Evolutionary conservation across 1,140 invertebrate species (phyloP).

Genomic region (Drosophila tsacasi): DNA sequence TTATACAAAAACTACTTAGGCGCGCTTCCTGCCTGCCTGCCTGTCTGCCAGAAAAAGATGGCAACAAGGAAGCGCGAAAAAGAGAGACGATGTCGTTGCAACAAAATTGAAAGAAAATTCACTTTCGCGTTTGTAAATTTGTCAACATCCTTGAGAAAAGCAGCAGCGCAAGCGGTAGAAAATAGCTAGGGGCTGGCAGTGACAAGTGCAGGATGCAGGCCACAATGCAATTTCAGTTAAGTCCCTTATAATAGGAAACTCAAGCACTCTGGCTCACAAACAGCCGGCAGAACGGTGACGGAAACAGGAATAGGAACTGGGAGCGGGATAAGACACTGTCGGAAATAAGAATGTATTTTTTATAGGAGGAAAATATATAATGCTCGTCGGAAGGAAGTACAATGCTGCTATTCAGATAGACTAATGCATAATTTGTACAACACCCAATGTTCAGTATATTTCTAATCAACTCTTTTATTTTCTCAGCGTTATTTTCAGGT

Average conservation of each 20-base stretch:
- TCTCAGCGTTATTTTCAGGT: too few species aligned
- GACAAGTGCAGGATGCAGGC: conserved; percentile 60
- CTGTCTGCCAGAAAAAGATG: conserved; percentile 32
- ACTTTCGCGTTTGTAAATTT: conserved; percentile 83
- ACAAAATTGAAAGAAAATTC: conserved; percentile 83
- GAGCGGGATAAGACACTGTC: conserved; percentile 7
- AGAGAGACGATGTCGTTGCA: conserved; percentile 35
- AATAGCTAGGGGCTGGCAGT: conserved; percentile 53
- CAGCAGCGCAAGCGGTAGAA: conserved; percentile 38
- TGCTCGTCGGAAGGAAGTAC: not conserved
- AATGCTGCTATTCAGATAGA: not conserved
- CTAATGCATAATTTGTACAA: too few species aligned
- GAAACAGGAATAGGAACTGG: conserved; percentile 3
- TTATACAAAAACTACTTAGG: conserved; percentile 84
- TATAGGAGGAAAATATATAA: not conserved
- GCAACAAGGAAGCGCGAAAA: conserved; percentile 11
- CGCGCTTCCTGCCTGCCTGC: conserved; percentile 66
- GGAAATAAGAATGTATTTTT: not conserved
- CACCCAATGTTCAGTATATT: too few species aligned
- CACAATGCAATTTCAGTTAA: conserved; percentile 63
- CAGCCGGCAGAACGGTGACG: conserved; percentile 31
- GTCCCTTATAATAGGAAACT: conserved; percentile 58
- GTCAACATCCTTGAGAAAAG: conserved; percentile 83
- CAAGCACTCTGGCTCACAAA: conserved; percentile 50
- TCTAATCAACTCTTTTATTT: not conserved